phyloP scores from a whole-genome alignment of 1,140 invertebrate genomes.

The Pentalonia nigronervosa region DNA sequence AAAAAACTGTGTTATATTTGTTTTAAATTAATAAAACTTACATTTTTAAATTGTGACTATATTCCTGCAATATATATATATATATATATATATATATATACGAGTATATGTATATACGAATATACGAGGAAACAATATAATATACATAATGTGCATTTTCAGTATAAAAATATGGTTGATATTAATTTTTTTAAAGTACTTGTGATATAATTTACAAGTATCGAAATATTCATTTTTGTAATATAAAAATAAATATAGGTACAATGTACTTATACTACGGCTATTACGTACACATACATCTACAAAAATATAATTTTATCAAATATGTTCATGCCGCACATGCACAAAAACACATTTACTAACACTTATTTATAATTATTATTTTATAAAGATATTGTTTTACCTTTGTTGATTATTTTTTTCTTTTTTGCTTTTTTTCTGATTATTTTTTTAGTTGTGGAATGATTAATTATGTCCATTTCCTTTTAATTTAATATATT shows the following conservation, averaged over 20 bases:
- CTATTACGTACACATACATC: background rate
- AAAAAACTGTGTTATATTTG: background rate
- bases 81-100: too few species aligned
- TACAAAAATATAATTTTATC: background rate
- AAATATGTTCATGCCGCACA: background rate
- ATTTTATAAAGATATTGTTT: background rate
- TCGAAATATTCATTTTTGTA: too few species aligned
- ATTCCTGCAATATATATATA: background rate
- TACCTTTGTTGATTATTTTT: conserved; percentile 4
- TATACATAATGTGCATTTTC: background rate
- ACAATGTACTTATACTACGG: too few species aligned
- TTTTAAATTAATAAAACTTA: background rate
- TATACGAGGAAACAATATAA: background rate
- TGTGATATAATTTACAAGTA: background rate
- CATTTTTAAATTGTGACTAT: background rate
- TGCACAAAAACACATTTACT: too few species aligned
- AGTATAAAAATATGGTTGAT: background rate
- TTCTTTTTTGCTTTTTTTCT: background rate
- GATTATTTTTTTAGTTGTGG: background rate
- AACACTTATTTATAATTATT: background rate
- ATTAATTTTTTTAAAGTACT: too few species aligned
- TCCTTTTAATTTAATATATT: background rate
- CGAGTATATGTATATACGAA: too few species aligned
- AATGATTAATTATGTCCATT: background rate
- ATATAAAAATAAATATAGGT: too few species aligned